Conservation (phyloP, 2,888 invertebrate genomes). For the Leptinotarsa peninsularis region DNA sequence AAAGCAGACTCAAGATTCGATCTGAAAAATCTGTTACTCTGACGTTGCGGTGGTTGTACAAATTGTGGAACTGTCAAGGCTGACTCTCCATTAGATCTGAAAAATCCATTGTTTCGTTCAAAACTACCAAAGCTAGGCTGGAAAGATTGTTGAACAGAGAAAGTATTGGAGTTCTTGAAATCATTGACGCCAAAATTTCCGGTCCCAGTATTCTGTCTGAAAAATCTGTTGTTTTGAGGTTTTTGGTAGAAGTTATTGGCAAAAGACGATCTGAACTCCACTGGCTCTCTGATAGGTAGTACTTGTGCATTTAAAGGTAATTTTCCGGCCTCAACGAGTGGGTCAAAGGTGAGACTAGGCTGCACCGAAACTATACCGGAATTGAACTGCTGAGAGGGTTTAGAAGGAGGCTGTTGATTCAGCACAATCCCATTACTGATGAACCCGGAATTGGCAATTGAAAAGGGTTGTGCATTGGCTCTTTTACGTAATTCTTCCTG, state of each 20-base stretch:
- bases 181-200: slow-evolving; percentile 41
- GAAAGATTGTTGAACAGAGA: slow-evolving; percentile 47
- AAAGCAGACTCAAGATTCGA: slow-evolving; percentile 41
- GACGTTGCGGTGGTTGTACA: slow-evolving; percentile 28
- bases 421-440: slow-evolving; percentile 9
- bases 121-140: slow-evolving; percentile 36
- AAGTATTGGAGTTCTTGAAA: slow-evolving; percentile 33
- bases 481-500: slow-evolving; percentile 68
- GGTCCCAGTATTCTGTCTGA: slow-evolving; percentile 61
- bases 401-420: slow-evolving; percentile 30
- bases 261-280: slow-evolving; percentile 56
- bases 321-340: slow-evolving; percentile 52
- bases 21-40: slow-evolving; percentile 48
- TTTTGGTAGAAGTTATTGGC: slow-evolving; percentile 34
- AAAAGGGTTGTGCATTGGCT: slow-evolving; percentile 61
- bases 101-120: slow-evolving; percentile 43
- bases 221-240: slow-evolving; percentile 52
- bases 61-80: slow-evolving; percentile 32
- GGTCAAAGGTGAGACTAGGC: slow-evolving; percentile 67
- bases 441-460: slow-evolving; percentile 46
- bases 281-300: slow-evolving; percentile 60
- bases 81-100: slow-evolving; percentile 47
- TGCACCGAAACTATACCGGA: slow-evolving; percentile 65
- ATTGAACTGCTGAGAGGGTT: slow-evolving; percentile 12
- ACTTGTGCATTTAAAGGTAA: slow-evolving; percentile 64